Evolutionary conservation across 2,797 vertebrate species (phyloP), one percentile per base, ranked within the genome.

Genomic region (Falco cherrug): DNA sequence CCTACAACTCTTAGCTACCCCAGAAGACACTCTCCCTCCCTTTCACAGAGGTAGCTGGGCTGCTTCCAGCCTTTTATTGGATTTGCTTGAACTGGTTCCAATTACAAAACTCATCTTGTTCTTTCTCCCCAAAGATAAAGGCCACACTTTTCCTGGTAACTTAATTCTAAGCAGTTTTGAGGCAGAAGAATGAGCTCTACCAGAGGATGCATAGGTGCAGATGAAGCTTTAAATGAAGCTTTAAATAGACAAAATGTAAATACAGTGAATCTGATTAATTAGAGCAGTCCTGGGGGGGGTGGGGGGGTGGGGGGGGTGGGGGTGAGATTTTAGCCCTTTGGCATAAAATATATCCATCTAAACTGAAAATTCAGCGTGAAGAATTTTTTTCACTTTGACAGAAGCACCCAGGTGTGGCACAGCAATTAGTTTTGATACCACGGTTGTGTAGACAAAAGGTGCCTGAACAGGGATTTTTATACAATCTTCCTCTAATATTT

Each of bases 71-170:
- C 41, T 90, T 93, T 75, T 43, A 87, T 65, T 84, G 5, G 54
- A 87, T 95, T 93, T 87, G 48, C 69, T 93, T 96, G 29, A 84
- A 83, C 33, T 89, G 69, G 54, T 11, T 90, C 59, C 90, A 92
- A 92, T 90, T 92, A 80, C 12, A 91, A 83, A 88, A 77, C 12
- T 73, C 61, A 78, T 84, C 39, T 79, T 84, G 53, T 63, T 90
- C 43, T 48, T 94, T 50, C 56, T 48, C 63, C 64, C 60, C 79
- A 86, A 84, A 89, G 82, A 56, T 68, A 70, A 86, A 92, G 90
- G 65, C 17, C 37, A 33, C 54, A 39, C 54, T 80, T 80, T 81
- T 51, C 48, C 63, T 57, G 77, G 50, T 43, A 95, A 89, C 41
- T 79, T 91, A 68, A 69, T 81, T 71, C 29, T 68, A 67, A 59